Percentiles rank a stretch among this genome's conserved stretches.
phyloP scores from a whole-genome alignment of 2,888 invertebrate genomes.

The Stramonita haemastoma region DNA sequence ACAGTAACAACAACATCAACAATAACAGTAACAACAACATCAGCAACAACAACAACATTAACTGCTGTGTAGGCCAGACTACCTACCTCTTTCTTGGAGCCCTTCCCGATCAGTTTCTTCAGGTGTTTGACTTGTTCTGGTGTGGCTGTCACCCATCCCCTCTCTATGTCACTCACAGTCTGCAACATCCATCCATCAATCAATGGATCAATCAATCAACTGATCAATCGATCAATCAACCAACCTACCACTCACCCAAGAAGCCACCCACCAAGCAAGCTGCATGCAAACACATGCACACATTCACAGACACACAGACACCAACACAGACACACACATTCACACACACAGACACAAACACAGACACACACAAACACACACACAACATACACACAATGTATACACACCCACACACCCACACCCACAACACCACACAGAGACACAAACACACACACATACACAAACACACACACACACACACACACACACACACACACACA shows the following conservation, averaged over 20 bases:
- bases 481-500: background rate
- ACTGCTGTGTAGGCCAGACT: background rate
- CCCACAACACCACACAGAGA: background rate
- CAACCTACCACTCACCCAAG: too few species aligned
- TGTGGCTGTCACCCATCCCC: slow-evolving; percentile 89
- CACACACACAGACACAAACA: too few species aligned
- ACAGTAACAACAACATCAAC: too few species aligned
- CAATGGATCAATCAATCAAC: background rate
- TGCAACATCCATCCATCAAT: slow-evolving; percentile 43
- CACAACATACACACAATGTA: too few species aligned
- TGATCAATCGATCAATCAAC: too few species aligned
- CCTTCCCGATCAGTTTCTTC: slow-evolving; percentile 85
- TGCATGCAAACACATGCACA: background rate
- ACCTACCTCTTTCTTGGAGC: slow-evolving; percentile 88
- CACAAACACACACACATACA: background rate
- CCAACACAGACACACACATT: too few species aligned
- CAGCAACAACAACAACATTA: too few species aligned
- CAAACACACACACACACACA: slow-evolving; percentile 9
- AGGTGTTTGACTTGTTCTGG: slow-evolving; percentile 85
- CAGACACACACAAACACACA: too few species aligned
- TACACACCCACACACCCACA: too few species aligned
- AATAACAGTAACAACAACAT: too few species aligned
- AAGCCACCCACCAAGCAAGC: too few species aligned
- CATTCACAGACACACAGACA: background rate
- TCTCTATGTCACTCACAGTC: slow-evolving; percentile 89